These are phyloP conservation scores for Pteronura brasiliensis DNA, from an alignment of 2,113 vertebrate genomes.

Conservation along the genomic window DNA sequence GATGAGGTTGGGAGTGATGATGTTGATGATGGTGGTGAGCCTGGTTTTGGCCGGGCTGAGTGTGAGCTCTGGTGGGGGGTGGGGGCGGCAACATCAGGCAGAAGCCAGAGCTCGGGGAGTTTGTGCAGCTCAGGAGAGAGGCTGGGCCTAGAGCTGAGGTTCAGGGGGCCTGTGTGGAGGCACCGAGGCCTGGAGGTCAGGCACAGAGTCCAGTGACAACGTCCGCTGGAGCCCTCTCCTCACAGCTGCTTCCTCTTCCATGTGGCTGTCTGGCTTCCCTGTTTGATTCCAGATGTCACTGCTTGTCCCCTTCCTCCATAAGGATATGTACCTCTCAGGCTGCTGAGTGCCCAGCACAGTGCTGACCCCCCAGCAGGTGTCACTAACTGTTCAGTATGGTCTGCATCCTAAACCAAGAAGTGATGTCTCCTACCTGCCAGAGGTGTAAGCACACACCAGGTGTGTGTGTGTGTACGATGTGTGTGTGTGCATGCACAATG, in stretches of 20 bases:
- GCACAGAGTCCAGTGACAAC: not conserved
- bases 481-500: too few relatives aligned
- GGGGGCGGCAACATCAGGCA: not conserved
- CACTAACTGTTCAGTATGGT: not conserved
- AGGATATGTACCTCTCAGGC: not conserved
- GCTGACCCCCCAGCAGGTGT: not conserved
- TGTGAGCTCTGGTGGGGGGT: not conserved
- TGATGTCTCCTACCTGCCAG: not conserved
- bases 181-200: not conserved
- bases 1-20: not conserved
- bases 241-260: not conserved
- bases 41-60: not conserved
- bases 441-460: fast-evolving
- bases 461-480: not conserved
- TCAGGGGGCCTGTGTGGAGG: not conserved
- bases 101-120: not conserved
- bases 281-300: not conserved
- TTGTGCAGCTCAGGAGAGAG: not conserved
- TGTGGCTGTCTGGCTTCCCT: not conserved
- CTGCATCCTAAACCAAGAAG: not conserved
- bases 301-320: not conserved
- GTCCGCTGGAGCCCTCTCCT: not conserved
- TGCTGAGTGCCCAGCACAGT: not conserved
- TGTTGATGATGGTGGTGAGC: too few relatives aligned
- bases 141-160: not conserved